Evolutionary conservation across 2,113 vertebrate genomes (phyloP).

Genomic region (Ctenodactylus gundi): DNA sequence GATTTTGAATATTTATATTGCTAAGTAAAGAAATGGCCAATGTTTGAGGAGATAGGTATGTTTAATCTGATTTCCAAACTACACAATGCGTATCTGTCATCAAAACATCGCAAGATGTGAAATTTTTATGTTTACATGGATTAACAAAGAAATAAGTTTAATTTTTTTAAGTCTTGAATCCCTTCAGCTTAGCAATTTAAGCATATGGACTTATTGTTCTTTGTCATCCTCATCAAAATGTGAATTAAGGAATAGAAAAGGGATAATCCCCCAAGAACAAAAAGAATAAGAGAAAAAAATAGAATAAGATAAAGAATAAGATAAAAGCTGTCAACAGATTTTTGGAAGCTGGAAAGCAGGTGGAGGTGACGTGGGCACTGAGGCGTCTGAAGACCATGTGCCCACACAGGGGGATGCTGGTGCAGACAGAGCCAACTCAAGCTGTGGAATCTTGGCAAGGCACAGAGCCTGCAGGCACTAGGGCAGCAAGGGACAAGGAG

Average conservation of each 20-base stretch:
- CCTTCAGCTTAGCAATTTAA: not conserved
- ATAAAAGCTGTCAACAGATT: slow-evolving; percentile 46
- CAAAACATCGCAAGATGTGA: not conserved
- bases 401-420: slow-evolving; percentile 7
- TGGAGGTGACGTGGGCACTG: not conserved
- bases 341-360: slow-evolving; percentile 47
- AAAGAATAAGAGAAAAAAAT: not conserved
- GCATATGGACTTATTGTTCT: not conserved
- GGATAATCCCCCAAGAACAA: not conserved
- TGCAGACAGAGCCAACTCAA: not conserved
- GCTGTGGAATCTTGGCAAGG: slow-evolving; percentile 49
- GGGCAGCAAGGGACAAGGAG: not conserved
- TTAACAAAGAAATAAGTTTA: not conserved
- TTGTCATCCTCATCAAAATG: not conserved
- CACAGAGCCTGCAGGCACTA: not conserved
- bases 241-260: not conserved
- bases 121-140: not conserved
- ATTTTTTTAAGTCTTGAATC: not conserved
- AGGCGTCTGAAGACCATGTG: slow-evolving; percentile 55
- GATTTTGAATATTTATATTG: not conserved
- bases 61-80: not conserved
- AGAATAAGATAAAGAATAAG: not conserved
- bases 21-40: not conserved
- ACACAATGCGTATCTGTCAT: not conserved
- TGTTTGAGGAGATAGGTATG: not conserved